These are phyloP conservation scores for Meloidogyne exigua DNA, from an alignment of 1,140 invertebrate species.

Conservation along the genomic window DNA sequence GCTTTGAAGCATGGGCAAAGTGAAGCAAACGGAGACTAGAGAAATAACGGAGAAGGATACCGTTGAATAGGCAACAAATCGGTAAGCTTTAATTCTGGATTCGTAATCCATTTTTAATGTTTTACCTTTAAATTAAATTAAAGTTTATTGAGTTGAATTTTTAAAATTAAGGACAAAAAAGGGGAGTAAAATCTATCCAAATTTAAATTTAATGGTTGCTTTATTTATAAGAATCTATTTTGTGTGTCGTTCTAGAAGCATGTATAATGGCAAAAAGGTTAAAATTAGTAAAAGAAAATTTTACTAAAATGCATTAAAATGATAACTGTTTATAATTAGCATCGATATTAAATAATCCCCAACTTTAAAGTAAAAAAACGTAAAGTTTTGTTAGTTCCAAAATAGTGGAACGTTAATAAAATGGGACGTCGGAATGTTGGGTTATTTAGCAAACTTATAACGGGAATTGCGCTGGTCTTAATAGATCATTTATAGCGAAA, in stretches of 20 bases:
- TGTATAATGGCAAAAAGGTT: too few species aligned
- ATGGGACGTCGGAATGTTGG: not conserved
- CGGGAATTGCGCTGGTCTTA: not conserved
- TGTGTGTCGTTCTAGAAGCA: too few species aligned
- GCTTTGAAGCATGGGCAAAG: constrained; percentile 58
- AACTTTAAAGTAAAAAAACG: not conserved
- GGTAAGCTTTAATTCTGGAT: constrained; percentile 48
- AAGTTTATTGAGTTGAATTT: too few species aligned
- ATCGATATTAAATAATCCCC: not conserved
- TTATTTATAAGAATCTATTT: too few species aligned
- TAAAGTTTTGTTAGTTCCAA: not conserved
- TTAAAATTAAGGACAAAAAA: too few species aligned
- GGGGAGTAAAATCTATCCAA: too few species aligned
- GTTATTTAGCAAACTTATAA: not conserved
- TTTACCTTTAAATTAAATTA: too few species aligned
- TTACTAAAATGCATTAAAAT: not conserved
- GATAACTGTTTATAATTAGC: not conserved
- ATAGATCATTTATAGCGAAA: not conserved
- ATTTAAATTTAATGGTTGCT: too few species aligned
- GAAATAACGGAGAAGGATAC: constrained; percentile 52
- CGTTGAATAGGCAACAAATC: constrained; percentile 51
- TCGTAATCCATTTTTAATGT: constrained; percentile 38
- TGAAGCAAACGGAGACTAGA: constrained; percentile 51
- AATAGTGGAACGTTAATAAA: constrained; percentile 1
- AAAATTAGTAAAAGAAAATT: too few species aligned